Conservation (phyloP, 2,888 invertebrate species). For the Andrena flavipes region DNA sequence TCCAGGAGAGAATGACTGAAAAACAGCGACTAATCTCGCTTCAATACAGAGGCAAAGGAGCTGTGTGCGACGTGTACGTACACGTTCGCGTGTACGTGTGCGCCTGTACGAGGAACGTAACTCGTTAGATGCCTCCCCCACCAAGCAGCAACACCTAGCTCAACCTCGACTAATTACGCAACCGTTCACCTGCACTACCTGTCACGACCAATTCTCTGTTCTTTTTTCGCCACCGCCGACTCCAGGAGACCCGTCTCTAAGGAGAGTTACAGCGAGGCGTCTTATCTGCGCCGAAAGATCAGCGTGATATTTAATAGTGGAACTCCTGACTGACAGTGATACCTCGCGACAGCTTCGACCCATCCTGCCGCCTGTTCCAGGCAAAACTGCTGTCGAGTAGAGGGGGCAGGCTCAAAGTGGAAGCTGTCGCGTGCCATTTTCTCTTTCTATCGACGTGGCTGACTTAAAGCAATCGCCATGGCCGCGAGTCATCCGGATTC, state of each 20-base stretch:
- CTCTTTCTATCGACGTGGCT: neutral
- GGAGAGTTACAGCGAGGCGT: neutral
- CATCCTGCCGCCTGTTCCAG: neutral
- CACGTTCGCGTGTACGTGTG: neutral
- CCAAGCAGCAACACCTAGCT: slow-evolving; percentile 58
- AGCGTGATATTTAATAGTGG: slow-evolving; percentile 46
- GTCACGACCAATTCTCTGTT: slow-evolving; percentile 54
- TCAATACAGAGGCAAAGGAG: neutral
- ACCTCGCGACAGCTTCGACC: slow-evolving; percentile 13
- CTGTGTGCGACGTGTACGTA: neutral
- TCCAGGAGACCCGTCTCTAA: neutral
- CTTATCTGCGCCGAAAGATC: slow-evolving; percentile 41
- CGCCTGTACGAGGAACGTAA: slow-evolving; percentile 35
- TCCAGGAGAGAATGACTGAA: slow-evolving; percentile 17
- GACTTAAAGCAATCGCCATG: neutral
- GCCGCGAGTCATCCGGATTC: neutral
- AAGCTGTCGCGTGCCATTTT: neutral
- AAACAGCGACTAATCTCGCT: slow-evolving; percentile 15
- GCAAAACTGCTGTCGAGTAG: slow-evolving; percentile 10
- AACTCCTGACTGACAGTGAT: slow-evolving; percentile 38
- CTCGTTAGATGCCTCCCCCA: slow-evolving; percentile 57
- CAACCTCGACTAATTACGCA: slow-evolving; percentile 68
- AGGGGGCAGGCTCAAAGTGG: neutral
- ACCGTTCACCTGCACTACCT: slow-evolving; percentile 61
- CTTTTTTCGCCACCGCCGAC: slow-evolving; percentile 2